A percentile compares a stretch with the other conserved stretches of the same genome.
Conservation (phyloP, 2,888 invertebrate species). For the Cephalotes varians region DNA sequence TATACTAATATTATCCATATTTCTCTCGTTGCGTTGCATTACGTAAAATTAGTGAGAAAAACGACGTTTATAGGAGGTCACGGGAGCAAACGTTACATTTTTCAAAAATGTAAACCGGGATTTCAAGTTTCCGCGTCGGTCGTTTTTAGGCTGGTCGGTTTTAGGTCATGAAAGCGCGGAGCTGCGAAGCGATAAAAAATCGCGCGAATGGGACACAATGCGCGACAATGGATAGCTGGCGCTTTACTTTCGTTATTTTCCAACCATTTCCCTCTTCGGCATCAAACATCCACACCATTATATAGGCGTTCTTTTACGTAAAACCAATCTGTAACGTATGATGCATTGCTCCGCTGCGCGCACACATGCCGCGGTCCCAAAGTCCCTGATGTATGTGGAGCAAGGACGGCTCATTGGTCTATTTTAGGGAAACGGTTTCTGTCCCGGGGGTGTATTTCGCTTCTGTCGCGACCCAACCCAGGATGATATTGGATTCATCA, state of each 20-base stretch:
- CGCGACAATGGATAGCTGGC: slow-evolving; percentile 64
- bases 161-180: slow-evolving; percentile 67
- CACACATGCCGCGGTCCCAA: slow-evolving; percentile 55
- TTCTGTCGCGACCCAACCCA: slow-evolving; percentile 66
- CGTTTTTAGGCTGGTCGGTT: slow-evolving; percentile 32
- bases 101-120: slow-evolving; percentile 14
- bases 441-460: slow-evolving; percentile 78
- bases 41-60: slow-evolving; percentile 3
- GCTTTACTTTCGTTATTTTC: slow-evolving; percentile 76
- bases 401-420: slow-evolving; percentile 74
- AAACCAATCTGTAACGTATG: slow-evolving; percentile 74
- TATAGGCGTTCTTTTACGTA: slow-evolving; percentile 68
- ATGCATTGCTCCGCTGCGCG: slow-evolving; percentile 65
- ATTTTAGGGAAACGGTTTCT: slow-evolving; percentile 76
- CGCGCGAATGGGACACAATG: slow-evolving; percentile 56
- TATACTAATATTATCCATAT: background rate
- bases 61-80: background rate
- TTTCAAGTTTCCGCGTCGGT: slow-evolving; percentile 20
- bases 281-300: slow-evolving; percentile 71
- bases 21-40: background rate
- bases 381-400: slow-evolving; percentile 69
- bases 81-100: slow-evolving; percentile 17
- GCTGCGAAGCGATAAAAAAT: slow-evolving; percentile 65
- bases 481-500: slow-evolving; percentile 77
- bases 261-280: slow-evolving; percentile 71